A percentile compares a stretch with the other conserved stretches of the same genome.
Evolutionary conservation across 2,797 vertebrate species (phyloP).

Genomic region (Rhadinocentrus ornatus): DNA sequence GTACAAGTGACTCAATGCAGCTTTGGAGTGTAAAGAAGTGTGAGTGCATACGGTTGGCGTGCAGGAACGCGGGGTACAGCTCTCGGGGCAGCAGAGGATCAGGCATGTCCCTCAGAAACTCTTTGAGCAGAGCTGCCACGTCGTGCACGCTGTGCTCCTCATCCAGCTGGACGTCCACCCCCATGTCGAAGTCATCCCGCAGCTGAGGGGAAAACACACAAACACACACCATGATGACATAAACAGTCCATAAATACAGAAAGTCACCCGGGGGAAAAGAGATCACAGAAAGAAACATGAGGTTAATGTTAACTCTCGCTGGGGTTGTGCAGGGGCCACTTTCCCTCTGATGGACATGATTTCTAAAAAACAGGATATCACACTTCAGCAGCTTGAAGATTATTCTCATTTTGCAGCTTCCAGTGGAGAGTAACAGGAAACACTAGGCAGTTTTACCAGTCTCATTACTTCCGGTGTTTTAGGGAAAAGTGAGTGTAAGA

Average conservation of each 20-base stretch:
- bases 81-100: slow-evolving; percentile 90
- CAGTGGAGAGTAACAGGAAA: slow-evolving; percentile 13
- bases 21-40: neutral
- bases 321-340: neutral
- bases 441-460: fast-evolving
- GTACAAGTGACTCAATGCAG: neutral
- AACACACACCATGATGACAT: neutral
- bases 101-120: slow-evolving; percentile 91
- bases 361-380: slow-evolving; percentile 62
- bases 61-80: slow-evolving; percentile 90
- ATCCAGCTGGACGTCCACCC: slow-evolving; percentile 87
- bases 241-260: neutral
- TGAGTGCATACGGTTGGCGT: slow-evolving; percentile 82
- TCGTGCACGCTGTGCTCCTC: slow-evolving; percentile 91
- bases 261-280: neutral
- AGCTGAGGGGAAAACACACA: slow-evolving; percentile 75
- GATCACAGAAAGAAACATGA: neutral
- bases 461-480: neutral
- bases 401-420: slow-evolving; percentile 26
- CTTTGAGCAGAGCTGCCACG: slow-evolving; percentile 92
- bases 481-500: neutral
- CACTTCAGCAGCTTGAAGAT: slow-evolving; percentile 39
- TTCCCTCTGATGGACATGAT: slow-evolving; percentile 1
- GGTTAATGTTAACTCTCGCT: neutral
- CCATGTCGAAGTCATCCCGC: slow-evolving; percentile 89